Evolutionary conservation across 2,113 vertebrate genomes (phyloP).

Genomic region (Eolophus roseicapilla): DNA sequence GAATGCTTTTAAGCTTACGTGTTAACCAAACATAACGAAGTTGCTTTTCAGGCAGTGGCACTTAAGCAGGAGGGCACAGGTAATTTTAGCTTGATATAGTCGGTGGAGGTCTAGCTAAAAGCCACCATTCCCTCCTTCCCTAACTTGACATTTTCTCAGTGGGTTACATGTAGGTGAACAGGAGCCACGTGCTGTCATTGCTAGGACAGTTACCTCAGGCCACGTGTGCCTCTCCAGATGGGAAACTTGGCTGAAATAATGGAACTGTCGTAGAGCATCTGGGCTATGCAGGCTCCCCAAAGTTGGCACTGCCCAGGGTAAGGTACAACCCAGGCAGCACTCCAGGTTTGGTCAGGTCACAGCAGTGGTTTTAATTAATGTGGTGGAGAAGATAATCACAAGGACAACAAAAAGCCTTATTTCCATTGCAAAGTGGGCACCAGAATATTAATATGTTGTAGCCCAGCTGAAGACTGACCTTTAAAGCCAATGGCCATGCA

Average conservation of each 20-base stretch:
- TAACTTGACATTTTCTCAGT: neutral
- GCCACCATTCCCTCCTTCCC: neutral
- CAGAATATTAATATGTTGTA: neutral
- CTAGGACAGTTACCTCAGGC: neutral
- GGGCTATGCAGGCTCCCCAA: neutral
- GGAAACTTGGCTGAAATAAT: neutral
- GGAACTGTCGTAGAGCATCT: neutral
- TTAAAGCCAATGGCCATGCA: neutral
- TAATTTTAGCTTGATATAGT: constrained; percentile 16
- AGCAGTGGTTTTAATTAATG: neutral
- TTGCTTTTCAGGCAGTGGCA: constrained; percentile 8
- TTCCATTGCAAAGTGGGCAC: neutral
- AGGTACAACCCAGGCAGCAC: neutral
- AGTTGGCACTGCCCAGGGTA: neutral
- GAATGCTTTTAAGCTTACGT: neutral
- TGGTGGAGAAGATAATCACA: neutral
- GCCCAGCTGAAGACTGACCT: neutral
- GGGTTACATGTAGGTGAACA: neutral
- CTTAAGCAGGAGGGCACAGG: neutral
- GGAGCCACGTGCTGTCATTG: neutral
- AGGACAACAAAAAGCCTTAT: neutral
- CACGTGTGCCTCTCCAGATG: neutral
- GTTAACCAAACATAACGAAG: neutral
- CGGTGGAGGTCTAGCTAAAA: neutral
- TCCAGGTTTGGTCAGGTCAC: neutral